These are phyloP conservation scores for Tethya wilhelma DNA, from an alignment of 37 sponge, comb jelly and placozoan species.

Conservation along the genomic window DNA sequence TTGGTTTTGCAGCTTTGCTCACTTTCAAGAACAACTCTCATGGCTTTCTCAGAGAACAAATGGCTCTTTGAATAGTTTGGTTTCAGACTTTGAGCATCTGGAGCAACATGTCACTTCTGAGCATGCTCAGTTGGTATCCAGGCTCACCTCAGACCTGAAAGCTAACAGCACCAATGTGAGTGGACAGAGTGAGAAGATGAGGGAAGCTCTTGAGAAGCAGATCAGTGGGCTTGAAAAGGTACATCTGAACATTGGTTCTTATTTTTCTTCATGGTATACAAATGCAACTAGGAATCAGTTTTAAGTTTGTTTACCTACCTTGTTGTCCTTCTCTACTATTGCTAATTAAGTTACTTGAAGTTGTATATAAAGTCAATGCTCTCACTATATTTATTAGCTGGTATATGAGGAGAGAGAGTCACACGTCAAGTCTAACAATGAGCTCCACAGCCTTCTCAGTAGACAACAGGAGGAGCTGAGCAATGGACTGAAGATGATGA, in stretches of 20 bases:
- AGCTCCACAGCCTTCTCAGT: not conserved
- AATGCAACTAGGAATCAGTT: not conserved
- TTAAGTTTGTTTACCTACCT: too few species aligned
- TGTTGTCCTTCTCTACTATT: too few species aligned
- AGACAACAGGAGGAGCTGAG: not conserved
- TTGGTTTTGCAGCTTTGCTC: not conserved
- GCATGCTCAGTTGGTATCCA: constrained; percentile 13
- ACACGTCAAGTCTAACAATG: not conserved
- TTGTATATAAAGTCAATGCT: not conserved
- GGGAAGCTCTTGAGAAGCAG: not conserved
- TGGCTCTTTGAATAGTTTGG: not conserved
- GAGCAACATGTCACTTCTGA: not conserved
- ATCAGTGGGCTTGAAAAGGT: not conserved
- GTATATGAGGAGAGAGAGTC: not conserved
- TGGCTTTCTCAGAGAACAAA: not conserved
- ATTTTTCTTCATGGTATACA: not conserved
- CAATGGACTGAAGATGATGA: not conserved
- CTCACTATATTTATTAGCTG: not conserved
- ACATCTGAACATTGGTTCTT: too few species aligned
- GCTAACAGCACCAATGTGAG: not conserved
- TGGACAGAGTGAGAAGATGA: not conserved
- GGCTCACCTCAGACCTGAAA: not conserved
- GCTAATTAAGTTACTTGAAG: not conserved
- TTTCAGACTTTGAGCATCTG: not conserved
- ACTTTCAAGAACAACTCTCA: not conserved